Conservation (phyloP, 1,140 invertebrate genomes). For the Trypoxylus dichotomus region DNA sequence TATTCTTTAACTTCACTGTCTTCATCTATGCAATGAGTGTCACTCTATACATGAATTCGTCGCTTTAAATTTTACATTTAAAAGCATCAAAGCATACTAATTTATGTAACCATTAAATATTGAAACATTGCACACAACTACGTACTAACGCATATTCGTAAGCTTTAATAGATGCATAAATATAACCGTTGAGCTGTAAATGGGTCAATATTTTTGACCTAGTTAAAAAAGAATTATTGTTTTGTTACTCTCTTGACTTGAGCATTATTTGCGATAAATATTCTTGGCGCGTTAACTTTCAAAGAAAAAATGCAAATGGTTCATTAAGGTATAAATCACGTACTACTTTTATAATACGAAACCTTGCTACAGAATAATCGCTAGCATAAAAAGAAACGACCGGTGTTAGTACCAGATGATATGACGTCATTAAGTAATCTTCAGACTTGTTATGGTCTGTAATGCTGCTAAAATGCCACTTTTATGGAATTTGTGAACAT, state of each 20-base stretch:
- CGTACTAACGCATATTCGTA: neutral
- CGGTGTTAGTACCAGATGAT: no score
- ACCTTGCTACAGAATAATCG: no score
- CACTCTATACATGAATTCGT: no score
- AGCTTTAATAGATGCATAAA: neutral
- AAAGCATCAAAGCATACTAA: no score
- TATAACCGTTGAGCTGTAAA: neutral
- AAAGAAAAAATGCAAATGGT: neutral
- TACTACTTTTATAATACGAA: neutral
- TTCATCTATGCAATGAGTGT: no score
- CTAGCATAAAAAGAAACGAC: no score
- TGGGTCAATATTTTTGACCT: conserved; percentile 16
- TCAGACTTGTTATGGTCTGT: no score
- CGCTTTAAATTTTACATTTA: no score
- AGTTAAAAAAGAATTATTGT: neutral
- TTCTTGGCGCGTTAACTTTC: neutral
- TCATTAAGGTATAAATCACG: neutral
- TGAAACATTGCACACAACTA: neutral
- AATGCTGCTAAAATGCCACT: no score
- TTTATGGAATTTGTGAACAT: no score
- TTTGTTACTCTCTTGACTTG: neutral
- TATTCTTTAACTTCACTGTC: no score
- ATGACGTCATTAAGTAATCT: no score
- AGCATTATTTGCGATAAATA: neutral
- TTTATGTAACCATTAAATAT: neutral